Conservation (phyloP, 2,797 vertebrate species). For the Coluber constrictor region DNA sequence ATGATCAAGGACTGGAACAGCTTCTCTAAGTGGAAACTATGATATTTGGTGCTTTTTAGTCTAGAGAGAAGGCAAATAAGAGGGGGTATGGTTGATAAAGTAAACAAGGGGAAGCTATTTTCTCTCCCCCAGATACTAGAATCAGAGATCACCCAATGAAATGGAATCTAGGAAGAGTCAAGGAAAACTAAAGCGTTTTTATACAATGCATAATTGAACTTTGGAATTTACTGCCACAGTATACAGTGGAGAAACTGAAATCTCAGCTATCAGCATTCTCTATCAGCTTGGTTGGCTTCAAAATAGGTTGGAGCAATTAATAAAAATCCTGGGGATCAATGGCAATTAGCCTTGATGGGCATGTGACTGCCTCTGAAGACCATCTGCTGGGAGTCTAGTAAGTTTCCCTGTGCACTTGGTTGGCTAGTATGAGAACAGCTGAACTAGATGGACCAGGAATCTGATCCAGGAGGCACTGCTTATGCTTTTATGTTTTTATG, state of each 20-base stretch:
- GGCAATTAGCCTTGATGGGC: background rate
- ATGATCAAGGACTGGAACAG: background rate
- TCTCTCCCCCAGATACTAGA: background rate
- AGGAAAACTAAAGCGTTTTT: background rate
- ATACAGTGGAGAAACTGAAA: too few species aligned
- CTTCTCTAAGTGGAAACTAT: background rate
- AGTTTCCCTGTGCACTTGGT: background rate
- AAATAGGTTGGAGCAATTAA: background rate
- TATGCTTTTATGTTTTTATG: background rate
- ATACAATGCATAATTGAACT: background rate
- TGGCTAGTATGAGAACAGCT: background rate
- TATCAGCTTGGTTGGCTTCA: background rate
- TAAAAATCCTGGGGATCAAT: background rate
- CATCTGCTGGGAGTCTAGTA: background rate
- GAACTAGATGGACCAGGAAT: background rate
- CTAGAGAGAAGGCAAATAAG: background rate
- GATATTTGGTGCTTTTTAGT: background rate
- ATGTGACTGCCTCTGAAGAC: background rate
- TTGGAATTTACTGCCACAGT: background rate
- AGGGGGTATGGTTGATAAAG: background rate
- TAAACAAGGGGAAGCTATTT: background rate
- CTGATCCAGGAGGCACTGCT: background rate
- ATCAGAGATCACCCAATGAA: background rate
- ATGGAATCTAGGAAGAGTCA: background rate
- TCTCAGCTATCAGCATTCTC: too few species aligned